Percentiles rank a stretch among this genome's conserved stretches.
phyloP scores from a whole-genome alignment of 2,113 vertebrate species.

The Microtus pennsylvanicus region DNA sequence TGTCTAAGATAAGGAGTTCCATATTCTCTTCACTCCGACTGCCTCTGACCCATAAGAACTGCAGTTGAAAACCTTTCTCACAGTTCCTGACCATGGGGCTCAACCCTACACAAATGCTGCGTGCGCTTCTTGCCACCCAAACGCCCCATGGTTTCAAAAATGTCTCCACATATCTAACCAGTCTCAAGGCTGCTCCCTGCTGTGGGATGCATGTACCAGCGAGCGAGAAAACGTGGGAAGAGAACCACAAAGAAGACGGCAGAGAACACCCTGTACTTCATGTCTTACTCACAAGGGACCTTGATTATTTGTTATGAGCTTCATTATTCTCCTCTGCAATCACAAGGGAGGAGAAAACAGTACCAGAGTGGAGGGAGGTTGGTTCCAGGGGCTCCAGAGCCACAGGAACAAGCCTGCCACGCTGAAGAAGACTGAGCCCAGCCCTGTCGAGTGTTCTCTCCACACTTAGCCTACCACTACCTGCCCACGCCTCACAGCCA shows the following conservation, averaged over 20 bases:
- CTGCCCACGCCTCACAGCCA: background rate
- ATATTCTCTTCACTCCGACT: background rate
- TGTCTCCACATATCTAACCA: background rate
- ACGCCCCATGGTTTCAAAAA: constrained; percentile 31
- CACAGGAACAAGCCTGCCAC: background rate
- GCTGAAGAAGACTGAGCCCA: background rate
- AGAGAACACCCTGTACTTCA: constrained; percentile 72
- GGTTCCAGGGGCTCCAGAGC: background rate
- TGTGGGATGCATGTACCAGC: constrained; percentile 47
- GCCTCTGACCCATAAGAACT: background rate
- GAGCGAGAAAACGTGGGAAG: constrained; percentile 70
- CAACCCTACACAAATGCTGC: background rate
- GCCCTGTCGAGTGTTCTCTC: fast-evolving
- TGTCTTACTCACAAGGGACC: constrained; percentile 47
- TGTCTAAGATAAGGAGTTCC: background rate
- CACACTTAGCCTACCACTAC: background rate
- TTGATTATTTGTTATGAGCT: constrained; percentile 61
- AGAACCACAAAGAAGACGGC: constrained; percentile 18
- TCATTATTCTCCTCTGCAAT: constrained; percentile 59
- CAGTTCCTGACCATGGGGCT: background rate
- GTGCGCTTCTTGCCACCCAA: constrained; percentile 22
- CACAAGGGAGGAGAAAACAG: constrained; percentile 32
- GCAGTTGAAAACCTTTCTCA: background rate
- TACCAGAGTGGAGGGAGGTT: background rate
- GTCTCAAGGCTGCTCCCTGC: constrained; percentile 13